A percentile compares a stretch with the other conserved stretches of the same genome.
phyloP scores from a whole-genome alignment of 2,797 vertebrate species.

The Lagodon rhomboides region DNA sequence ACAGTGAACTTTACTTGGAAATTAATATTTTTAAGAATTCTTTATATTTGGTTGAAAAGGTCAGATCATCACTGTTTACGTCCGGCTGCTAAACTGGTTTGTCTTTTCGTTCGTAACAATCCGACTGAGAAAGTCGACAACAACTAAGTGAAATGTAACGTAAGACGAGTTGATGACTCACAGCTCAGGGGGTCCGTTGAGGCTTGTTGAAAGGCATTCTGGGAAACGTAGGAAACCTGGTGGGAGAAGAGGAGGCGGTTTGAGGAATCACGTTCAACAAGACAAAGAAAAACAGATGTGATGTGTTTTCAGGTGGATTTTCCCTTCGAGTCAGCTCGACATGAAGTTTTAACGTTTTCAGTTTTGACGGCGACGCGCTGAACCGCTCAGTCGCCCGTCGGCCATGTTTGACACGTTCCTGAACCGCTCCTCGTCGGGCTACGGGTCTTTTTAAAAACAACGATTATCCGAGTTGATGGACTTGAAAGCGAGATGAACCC shows the following conservation, averaged over 20 bases:
- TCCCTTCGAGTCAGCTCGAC: conserved; percentile 4
- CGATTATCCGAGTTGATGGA: background rate
- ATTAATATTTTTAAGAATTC: too few species aligned
- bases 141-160: too few species aligned
- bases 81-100: too few species aligned
- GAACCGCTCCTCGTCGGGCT: background rate
- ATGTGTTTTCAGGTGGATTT: conserved; percentile 44
- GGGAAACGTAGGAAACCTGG: conserved; percentile 12
- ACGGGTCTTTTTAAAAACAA: background rate
- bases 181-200: background rate
- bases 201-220: conserved; percentile 17
- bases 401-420: background rate
- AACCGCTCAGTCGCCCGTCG: background rate
- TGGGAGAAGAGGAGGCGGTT: background rate
- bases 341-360: background rate
- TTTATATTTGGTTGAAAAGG: too few species aligned
- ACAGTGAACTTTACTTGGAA: too few species aligned
- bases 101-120: too few species aligned
- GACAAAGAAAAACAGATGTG: background rate
- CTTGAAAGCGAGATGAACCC: conserved; percentile 41
- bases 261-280: background rate
- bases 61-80: too few species aligned
- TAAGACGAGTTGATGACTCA: too few species aligned
- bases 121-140: too few species aligned
- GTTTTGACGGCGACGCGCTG: background rate